Percentiles rank a stretch among this genome's conserved stretches.
Conservation (phyloP, 1,140 invertebrate species). For the Bombyx mori region DNA sequence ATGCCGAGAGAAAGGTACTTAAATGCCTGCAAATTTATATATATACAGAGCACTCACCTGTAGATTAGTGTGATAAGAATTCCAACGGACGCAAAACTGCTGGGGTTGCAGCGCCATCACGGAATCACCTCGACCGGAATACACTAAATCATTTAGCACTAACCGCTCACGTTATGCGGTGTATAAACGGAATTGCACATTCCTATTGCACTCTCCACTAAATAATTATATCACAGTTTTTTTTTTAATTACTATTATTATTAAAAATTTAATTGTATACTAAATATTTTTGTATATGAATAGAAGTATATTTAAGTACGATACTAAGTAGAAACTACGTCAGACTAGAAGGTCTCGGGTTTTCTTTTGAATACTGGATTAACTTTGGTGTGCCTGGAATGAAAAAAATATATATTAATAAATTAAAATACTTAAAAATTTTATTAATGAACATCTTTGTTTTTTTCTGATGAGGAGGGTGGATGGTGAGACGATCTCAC, state of each 20-base stretch:
- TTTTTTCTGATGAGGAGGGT: too few species aligned
- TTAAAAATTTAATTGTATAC: conserved; percentile 16
- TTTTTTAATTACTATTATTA: conserved; percentile 48
- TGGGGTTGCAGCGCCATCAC: conserved; percentile 72
- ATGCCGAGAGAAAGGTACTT: too few species aligned
- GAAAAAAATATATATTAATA: conserved; percentile 14
- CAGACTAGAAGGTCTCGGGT: conserved; percentile 41
- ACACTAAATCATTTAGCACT: too few species aligned
- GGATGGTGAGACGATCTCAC: too few species aligned
- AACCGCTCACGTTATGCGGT: conserved; percentile 3
- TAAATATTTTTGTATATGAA: conserved; percentile 26
- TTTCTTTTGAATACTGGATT: conserved; percentile 40
- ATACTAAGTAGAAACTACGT: conserved; percentile 55
- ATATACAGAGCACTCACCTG: conserved; percentile 61
- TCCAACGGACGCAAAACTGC: conserved; percentile 90
- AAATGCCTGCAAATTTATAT: conserved; percentile 3
- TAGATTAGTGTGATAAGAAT: conserved; percentile 88
- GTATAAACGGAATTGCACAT: conserved; percentile 39
- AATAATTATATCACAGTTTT: conserved; percentile 1
- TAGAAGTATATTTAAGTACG: conserved; percentile 30
- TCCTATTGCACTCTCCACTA: conserved; percentile 4
- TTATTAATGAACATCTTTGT: not conserved
- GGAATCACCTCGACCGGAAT: too few species aligned
- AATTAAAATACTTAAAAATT: conserved; percentile 5
- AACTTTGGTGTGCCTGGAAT: conserved; percentile 39